Base-by-base conservation (phyloP, 2,888 invertebrate genomes). In the Cephonodes hylas region DNA sequence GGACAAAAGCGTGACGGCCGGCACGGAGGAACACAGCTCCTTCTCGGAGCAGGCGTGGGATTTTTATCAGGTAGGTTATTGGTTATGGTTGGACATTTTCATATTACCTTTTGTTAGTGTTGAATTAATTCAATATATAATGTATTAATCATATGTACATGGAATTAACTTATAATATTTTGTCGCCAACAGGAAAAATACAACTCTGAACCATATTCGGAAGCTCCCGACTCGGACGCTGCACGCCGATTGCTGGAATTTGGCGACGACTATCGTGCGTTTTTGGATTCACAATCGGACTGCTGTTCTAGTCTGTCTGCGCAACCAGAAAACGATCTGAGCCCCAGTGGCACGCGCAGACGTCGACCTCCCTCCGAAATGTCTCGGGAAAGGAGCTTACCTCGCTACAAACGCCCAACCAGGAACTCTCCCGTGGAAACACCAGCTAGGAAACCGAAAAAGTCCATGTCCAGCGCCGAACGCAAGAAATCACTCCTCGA, bases 21-120 rank as follows among this genome's bases (percentile, higher is more conserved):
- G 94, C 23, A 94, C 95, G 0, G 96, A 96, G 80, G 96, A 95
- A 79, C 95, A 96, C 71, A 95, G 95, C 77, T 97, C 96, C 78
- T 95, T 97, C 83, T 97, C 97, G 0, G 98, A 98, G 85, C 96
- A 97, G 76, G 97, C 97, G 57, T 98, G 98, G 98, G 98, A 98
- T 87, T 97, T 96, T 87, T 98, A 98, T 93, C 98, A 97, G 95
- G 97, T 96, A 76, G 65, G 77, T 64, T 61, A 23, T 23, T 38
- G 27, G 25, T 2, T 5, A 38, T 5, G 13, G 8, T 13, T 38
- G 8, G 38, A 8, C 10, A 38, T 13, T 2, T 3, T 38, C 13
- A 8, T 38, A 38, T 2, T 38, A 38, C 2, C 8, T 7, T 38
- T 38, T n/a, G n/a, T 8, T 8, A 44, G n/a, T 8, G 44, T 20